A percentile compares a stretch with the other conserved stretches of the same genome.
Conservation (phyloP, 2,888 invertebrate genomes). For the Phrixothrix hirtus region DNA sequence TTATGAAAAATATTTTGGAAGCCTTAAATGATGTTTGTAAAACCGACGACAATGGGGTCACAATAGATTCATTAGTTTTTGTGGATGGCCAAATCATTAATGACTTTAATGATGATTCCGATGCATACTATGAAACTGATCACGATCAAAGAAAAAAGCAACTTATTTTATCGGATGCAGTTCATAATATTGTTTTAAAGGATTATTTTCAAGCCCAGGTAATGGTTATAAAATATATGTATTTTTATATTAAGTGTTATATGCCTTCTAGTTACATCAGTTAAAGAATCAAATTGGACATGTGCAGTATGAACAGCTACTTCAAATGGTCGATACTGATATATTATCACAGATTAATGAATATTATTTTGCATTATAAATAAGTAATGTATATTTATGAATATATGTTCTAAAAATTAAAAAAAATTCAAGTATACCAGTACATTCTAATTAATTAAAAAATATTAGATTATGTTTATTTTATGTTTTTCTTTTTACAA, state of each 20-base stretch:
- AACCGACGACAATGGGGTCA: slow-evolving; percentile 65
- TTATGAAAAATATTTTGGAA: slow-evolving; percentile 75
- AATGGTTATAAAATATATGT: too few relatives aligned
- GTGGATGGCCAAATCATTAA: slow-evolving; percentile 51
- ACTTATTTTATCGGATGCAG: slow-evolving; percentile 74
- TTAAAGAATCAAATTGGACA: slow-evolving; percentile 75
- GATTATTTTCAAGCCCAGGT: slow-evolving; percentile 75
- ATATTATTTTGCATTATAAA: slow-evolving; percentile 61
- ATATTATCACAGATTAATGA: slow-evolving; percentile 72
- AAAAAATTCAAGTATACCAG: too few relatives aligned
- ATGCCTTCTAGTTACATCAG: slow-evolving; percentile 64
- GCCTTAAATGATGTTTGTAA: slow-evolving; percentile 79
- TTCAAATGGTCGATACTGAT: slow-evolving; percentile 73
- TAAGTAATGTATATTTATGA: too few relatives aligned
- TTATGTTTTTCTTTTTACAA: slow-evolving; percentile 7
- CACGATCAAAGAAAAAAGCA: slow-evolving; percentile 75
- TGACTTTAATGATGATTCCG: slow-evolving; percentile 64
- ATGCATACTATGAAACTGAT: slow-evolving; percentile 65
- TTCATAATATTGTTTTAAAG: slow-evolving; percentile 75
- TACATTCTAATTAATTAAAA: slow-evolving; percentile 5
- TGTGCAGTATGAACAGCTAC: slow-evolving; percentile 73
- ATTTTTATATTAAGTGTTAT: too few relatives aligned
- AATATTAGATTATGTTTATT: slow-evolving; percentile 8
- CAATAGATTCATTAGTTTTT: slow-evolving; percentile 50
- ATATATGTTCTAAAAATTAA: too few relatives aligned